Percentiles rank a stretch among this genome's conserved stretches.
These are phyloP conservation scores for Micoletzkya japonica DNA, from an alignment of 2,888 invertebrate genomes.

Conservation along the genomic window DNA sequence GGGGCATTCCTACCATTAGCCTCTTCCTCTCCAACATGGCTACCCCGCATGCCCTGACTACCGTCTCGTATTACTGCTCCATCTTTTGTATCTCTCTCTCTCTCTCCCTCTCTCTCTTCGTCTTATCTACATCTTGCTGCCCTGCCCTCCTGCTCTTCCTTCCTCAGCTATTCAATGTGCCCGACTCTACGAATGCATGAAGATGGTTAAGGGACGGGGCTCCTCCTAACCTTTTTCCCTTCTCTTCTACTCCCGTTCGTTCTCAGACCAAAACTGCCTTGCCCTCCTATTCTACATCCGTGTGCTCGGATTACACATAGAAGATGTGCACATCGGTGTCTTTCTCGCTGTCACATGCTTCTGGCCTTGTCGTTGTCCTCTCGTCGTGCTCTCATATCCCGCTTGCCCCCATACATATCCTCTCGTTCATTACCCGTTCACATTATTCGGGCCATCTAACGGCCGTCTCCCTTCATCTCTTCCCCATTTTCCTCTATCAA, in stretches of 20 bases:
- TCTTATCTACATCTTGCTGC: too few species aligned
- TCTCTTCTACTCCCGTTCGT: neutral
- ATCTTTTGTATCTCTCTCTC: conserved; percentile 5
- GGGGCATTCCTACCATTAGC: too few species aligned
- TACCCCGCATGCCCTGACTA: neutral
- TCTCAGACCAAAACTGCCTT: neutral
- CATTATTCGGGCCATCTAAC: neutral
- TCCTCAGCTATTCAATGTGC: too few species aligned
- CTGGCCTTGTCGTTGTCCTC: neutral
- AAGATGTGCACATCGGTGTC: neutral
- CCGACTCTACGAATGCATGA: too few species aligned
- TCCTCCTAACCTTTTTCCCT: neutral
- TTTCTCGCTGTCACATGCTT: neutral
- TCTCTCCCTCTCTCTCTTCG: conserved; percentile 12
- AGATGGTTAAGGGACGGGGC: neutral
- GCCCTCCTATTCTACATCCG: neutral
- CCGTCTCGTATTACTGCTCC: neutral
- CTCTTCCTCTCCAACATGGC: too few species aligned
- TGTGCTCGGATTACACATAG: neutral
- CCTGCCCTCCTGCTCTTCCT: neutral
- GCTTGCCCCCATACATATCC: too few species aligned
- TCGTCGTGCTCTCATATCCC: too few species aligned
- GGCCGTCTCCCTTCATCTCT: conserved; percentile 14
- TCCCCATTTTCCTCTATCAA: too few species aligned
- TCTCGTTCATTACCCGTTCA: too few species aligned